Evolutionary conservation across 2,113 vertebrate species (phyloP).

Genomic region (Cygnus atratus): DNA sequence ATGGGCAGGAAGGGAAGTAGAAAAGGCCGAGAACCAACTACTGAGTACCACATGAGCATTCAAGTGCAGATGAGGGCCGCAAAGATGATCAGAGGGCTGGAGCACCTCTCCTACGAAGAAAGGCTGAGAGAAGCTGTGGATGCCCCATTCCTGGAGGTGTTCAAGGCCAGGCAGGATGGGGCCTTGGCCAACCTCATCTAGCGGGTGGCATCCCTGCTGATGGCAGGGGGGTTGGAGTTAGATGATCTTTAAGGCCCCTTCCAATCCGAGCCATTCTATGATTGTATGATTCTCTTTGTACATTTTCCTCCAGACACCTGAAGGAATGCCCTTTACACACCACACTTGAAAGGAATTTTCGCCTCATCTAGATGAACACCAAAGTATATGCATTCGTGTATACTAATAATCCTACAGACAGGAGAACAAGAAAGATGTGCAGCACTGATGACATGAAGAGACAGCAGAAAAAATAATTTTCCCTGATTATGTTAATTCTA

Average conservation of each 20-base stretch:
- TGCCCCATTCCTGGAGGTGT: no score
- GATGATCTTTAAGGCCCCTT: no score
- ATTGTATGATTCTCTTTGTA: background rate
- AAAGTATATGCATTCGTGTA: background rate
- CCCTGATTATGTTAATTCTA: background rate
- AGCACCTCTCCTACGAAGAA: no score
- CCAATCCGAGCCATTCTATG: no score
- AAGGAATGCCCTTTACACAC: background rate
- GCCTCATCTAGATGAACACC: background rate
- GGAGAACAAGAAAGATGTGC: background rate
- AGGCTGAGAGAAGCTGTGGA: no score
- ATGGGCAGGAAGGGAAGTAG: background rate
- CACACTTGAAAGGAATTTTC: background rate
- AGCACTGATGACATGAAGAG: background rate
- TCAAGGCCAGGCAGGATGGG: no score
- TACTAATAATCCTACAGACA: background rate
- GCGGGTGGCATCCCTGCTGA: no score
- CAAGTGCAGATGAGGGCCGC: no score
- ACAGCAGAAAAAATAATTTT: background rate
- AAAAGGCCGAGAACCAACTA: background rate
- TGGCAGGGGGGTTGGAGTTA: no score
- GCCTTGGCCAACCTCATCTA: no score
- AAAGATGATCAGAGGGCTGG: no score
- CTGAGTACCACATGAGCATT: background rate
- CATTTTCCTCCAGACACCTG: background rate